phyloP scores from a whole-genome alignment of 2,113 vertebrate genomes.

The Picathartes gymnocephalus region DNA sequence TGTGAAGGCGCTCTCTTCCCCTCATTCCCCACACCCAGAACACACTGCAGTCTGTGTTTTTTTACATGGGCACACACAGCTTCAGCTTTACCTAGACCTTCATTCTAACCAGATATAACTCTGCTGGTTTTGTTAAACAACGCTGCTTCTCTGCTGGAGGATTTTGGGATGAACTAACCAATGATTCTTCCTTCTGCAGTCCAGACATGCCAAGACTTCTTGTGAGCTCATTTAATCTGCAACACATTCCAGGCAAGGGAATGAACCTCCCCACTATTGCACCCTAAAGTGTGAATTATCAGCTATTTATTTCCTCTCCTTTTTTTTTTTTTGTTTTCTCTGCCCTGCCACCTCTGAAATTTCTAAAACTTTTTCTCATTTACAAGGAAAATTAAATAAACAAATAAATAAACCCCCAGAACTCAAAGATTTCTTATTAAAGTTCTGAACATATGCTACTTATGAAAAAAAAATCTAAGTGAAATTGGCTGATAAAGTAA shows the following conservation, averaged over 20 bases:
- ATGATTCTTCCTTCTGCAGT: not conserved
- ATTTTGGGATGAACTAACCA: not conserved
- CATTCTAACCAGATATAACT: not conserved
- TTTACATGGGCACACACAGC: not conserved
- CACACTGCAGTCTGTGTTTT: not conserved
- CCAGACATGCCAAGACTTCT: not conserved
- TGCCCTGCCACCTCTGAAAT: not conserved
- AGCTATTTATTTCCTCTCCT: not conserved
- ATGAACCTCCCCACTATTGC: not conserved
- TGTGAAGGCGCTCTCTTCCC: not conserved
- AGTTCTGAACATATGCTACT: conserved; percentile 67
- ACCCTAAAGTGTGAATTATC: rapidly evolving
- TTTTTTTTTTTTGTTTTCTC: not conserved
- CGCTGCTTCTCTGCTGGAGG: not conserved
- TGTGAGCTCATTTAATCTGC: not conserved
- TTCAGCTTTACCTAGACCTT: not conserved
- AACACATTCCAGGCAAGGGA: not conserved
- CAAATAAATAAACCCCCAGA: conserved; percentile 52
- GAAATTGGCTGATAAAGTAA: conserved; percentile 67
- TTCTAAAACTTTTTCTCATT: conserved; percentile 34
- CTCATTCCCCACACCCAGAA: not conserved
- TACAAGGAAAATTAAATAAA: conserved; percentile 19
- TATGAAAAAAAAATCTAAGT: conserved; percentile 47
- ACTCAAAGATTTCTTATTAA: conserved; percentile 58
- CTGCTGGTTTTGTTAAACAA: not conserved